Evolutionary conservation across 2,888 invertebrate genomes (phyloP), one percentile per base, ranked within the genome.

Genomic region (Hypomecis atomaria): DNA sequence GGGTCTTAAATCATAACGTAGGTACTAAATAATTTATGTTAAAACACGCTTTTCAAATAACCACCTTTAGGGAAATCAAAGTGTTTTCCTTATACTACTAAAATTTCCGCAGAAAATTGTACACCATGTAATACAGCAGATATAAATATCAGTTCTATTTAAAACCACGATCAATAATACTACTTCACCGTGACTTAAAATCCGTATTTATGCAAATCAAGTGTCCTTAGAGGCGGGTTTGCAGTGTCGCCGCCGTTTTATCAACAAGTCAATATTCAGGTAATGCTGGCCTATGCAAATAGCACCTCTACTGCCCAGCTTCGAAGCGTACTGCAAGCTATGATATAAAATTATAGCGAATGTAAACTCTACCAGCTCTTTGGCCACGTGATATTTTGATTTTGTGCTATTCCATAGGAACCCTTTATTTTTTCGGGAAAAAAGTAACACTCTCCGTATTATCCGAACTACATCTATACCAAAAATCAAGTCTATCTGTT

Each of bases 211-310:
- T 82, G 77, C 80, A 82, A 79, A 84, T 85, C 78, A 79, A 78
- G 75, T 80, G 76, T 75, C 73, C 73, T 76, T 78, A 76, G 76
- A 76, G 77, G 66, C 73, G 72, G 79, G 73, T 83, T 78, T 81
- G 81, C 82, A 78, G 77, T 79, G 78, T 79, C 78, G 72, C 63
- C 75, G 75, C 79, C 73, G 75, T 80, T 83, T 86, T 86, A 86
- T 86, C 84, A 69, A 59, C 75, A 68, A 74, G 78, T 85, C 86
- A 86, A 90, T 82, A 87, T 83, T 85, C 84, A 85, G 83, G 81
- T 88, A 87, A 84, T 83, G 78, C 82, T 86, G 83, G 81, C 81
- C 78, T 85, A 85, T 84, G 85, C 83, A 88, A 89, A 90, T 86
- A 88, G 66, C 53, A 77, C 79, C 78, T 74, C 74, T 76, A 68